phyloP scores from a whole-genome alignment of 1,140 invertebrate genomes.

The Drosophila nigrodunni region DNA sequence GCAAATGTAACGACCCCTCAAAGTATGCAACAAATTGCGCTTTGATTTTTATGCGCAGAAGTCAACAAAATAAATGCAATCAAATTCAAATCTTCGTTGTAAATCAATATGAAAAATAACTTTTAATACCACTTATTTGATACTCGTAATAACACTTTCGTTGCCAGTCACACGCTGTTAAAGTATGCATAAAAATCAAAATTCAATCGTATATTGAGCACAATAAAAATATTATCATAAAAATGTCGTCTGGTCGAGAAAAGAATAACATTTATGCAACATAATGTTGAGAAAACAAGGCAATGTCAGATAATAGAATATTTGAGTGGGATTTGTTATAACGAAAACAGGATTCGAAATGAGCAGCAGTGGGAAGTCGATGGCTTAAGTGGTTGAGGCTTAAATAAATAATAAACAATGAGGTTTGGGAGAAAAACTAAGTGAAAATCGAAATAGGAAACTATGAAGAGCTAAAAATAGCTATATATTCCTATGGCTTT shows the following conservation, averaged over 20 bases:
- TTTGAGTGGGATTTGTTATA: constrained; percentile 1
- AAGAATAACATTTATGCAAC: constrained; percentile 15
- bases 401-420: no score
- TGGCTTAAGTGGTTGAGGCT: no score
- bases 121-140: constrained; percentile 54
- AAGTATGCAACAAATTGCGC: constrained; percentile 42
- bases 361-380: not conserved
- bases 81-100: constrained; percentile 57
- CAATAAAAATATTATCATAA: constrained; percentile 34
- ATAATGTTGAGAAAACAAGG: constrained; percentile 32
- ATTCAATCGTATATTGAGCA: constrained; percentile 49
- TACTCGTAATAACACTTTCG: constrained; percentile 25
- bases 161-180: constrained; percentile 48
- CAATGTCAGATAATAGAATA: not conserved
- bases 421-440: not conserved
- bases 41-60: constrained; percentile 56
- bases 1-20: constrained; percentile 40
- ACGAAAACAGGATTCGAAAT: not conserved
- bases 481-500: not conserved
- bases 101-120: constrained; percentile 54
- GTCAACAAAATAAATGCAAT: constrained; percentile 46
- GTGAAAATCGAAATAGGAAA: not conserved
- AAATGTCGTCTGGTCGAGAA: constrained; percentile 7
- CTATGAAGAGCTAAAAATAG: not conserved
- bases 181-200: constrained; percentile 69